These are phyloP conservation scores for Diorhabda sublineata DNA, from an alignment of 1,140 invertebrate genomes.

Conservation along the genomic window DNA sequence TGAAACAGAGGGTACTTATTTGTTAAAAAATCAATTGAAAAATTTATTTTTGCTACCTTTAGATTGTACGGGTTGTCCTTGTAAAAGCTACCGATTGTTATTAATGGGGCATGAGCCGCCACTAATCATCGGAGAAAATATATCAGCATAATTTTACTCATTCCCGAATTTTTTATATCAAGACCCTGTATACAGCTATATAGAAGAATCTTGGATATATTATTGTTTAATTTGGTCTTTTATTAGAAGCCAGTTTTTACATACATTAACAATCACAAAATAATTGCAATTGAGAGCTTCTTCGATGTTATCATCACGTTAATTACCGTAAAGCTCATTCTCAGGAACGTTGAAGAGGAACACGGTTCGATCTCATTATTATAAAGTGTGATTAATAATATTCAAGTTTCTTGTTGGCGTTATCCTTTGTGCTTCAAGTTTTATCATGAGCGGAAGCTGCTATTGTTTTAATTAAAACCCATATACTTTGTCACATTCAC, in stretches of 20 bases:
- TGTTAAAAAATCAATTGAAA: too few species aligned
- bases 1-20: too few species aligned
- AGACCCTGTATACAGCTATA: too few species aligned
- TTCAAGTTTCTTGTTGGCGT: background rate
- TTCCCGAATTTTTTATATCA: too few species aligned
- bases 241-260: background rate
- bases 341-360: background rate
- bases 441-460: background rate
- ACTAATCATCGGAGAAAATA: too few species aligned
- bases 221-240: too few species aligned
- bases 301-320: background rate
- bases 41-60: too few species aligned
- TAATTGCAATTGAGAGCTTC: background rate
- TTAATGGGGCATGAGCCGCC: too few species aligned
- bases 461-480: background rate
- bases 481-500: background rate
- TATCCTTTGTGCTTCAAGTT: slow-evolving; percentile 2
- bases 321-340: background rate
- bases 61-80: too few species aligned
- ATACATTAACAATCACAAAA: background rate
- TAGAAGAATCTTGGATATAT: too few species aligned
- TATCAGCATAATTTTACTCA: too few species aligned
- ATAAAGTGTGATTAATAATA: background rate
- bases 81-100: too few species aligned
- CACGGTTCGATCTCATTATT: background rate